phyloP scores from a whole-genome alignment of 2,113 vertebrate genomes.

The Nyctibius bracteatus region DNA sequence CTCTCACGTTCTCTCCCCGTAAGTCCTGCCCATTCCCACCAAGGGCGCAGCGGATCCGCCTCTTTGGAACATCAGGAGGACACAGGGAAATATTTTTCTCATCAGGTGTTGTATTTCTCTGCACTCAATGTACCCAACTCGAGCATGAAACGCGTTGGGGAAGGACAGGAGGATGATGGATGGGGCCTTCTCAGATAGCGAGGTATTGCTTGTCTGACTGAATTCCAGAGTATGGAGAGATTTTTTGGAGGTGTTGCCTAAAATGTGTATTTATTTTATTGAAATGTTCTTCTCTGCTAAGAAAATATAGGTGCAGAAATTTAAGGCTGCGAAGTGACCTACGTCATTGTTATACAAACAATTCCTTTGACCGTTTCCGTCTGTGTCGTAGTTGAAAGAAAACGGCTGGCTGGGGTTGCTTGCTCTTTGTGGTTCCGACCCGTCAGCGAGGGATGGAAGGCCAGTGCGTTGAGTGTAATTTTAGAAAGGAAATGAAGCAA shows the following conservation, averaged over 20 bases:
- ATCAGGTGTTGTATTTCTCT: background rate
- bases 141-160: slow-evolving; percentile 23
- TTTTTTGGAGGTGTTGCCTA: background rate
- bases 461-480: background rate
- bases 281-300: background rate
- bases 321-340: too few relatives aligned
- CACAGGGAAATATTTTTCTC: background rate
- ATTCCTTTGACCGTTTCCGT: too few relatives aligned
- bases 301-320: too few relatives aligned
- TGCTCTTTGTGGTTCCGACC: background rate
- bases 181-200: background rate
- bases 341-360: too few relatives aligned
- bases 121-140: background rate
- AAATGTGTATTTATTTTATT: background rate
- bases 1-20: background rate
- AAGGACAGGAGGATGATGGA: slow-evolving; percentile 41
- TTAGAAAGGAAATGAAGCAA: slow-evolving; percentile 55
- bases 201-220: slow-evolving; percentile 32
- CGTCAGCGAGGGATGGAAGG: background rate
- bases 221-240: background rate
- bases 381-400: too few relatives aligned
- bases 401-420: too few relatives aligned
- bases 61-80: background rate
- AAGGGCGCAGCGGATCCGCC: rapidly evolving
- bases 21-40: background rate